Evolutionary conservation across 2,113 vertebrate species (phyloP), one percentile per base, ranked within the genome.

Genomic region (Myotis lucifugus): DNA sequence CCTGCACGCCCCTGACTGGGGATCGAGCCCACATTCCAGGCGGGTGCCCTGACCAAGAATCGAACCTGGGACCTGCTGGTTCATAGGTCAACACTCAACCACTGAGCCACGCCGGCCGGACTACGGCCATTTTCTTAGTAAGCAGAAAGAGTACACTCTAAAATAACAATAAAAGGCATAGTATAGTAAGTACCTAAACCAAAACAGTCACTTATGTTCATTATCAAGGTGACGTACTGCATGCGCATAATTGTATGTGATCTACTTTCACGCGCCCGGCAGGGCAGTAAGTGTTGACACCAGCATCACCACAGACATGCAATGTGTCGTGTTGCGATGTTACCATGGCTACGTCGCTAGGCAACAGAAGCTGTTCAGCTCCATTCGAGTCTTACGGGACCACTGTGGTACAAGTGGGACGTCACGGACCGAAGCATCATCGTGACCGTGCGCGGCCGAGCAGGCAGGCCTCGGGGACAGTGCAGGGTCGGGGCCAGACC

Each of bases 151-250:
- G 46, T 0, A 7, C 18, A 52, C 76, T 78, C 48, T 14, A 23
- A n/a, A 13, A 52, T 1, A n/a, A 34, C 18, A 7, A 34, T 54
- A 12, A 54, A 8, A 34, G 1, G 48, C 18, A 19, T 1, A 3
- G 8, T 0, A 14, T 1, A 23, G 76, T n/a, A 32, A 34, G 23
- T 9, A 4, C 32, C 11, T 1, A 13, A 34, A 23, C 15, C 46
- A 21, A n/a, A 52, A 11, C 48, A 52, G 32, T 1, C 18, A 21
- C 10, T 6, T 1, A 8, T 6, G 10, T 2, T 2, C 76, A 3
- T 2, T 4, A 23, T 4, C 32, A 2, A 4, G 2, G n/a, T 3
- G 1, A 12, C 1, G 32, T 8, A 3, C 48, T 11, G 48, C 17
- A 7, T 11, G 46, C 8, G 1, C 48, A 6, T 5, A 18, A 5